Base-by-base conservation (phyloP, 35 echinoderm and acorn worm species). In the Acanthaster planci region DNA sequence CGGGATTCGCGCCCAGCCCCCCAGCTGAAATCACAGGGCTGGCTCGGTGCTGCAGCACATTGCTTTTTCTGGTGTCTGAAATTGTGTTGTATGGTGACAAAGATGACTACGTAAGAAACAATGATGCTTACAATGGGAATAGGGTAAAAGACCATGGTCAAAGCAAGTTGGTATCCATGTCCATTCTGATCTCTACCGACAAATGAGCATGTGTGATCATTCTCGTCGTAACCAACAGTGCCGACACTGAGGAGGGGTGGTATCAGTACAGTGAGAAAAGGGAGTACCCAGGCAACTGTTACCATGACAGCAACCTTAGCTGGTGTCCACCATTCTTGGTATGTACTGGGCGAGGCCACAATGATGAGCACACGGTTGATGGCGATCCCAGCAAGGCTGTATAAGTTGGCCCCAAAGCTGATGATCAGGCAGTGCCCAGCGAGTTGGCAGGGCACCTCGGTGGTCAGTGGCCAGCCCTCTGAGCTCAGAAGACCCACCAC, bases 301-400 rank as follows among this genome's bases (percentile, higher is more conserved):
- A 90, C 44, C 88, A 84, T 84, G 12, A 77, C 10, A 17, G 64
- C 32, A 37, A 76, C 52, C 26, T 84, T 84, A 4, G 56, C 53
- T 58, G 1, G 6, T 8, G 19, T 84, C 37, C 36, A 90, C 21
- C 83, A 0, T n/a, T 35, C 0, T 56, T 40, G 57, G 67, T 76
- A 90, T 19, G 80, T 77, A 5, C 22, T 7, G 52, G 29, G 26
- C 39, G 88, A 42, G 32, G 68, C 84, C 1, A 60, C 38, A 5
- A 90, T 84, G 39, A 83, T 53, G 7, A 84, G 52, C 19, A 54
- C 56, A 18, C 88, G 55, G n/a, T 84, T 90, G 8, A 90, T 52
- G 5, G 81, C 80, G 23, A 90, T 90, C 16, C 22, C 40, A 8
- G 80, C 52, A 5, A 90, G n/a, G 26, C 59, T 90, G 16, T 38